phyloP scores from a whole-genome alignment of 2,797 vertebrate genomes.

The Pseudochromis fuscus region DNA sequence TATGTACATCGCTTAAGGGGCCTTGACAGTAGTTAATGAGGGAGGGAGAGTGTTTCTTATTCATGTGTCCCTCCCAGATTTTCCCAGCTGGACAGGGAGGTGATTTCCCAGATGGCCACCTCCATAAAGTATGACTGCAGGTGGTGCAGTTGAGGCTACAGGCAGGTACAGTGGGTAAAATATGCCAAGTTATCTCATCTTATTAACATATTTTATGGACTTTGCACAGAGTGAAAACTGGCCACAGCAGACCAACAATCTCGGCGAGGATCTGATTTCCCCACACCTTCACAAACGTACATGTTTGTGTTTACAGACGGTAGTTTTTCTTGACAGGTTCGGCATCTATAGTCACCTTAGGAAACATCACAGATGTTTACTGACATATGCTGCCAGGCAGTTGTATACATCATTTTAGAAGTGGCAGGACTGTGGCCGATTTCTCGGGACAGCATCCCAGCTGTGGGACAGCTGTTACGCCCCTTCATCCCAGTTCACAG shows the following conservation, averaged over 20 bases:
- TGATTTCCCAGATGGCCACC: slow-evolving; percentile 74
- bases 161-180: slow-evolving; percentile 29
- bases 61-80: slow-evolving; percentile 57
- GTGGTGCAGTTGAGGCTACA: slow-evolving; percentile 44
- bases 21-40: slow-evolving; percentile 57
- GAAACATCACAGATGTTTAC: slow-evolving; percentile 48
- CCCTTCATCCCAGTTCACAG: slow-evolving; percentile 45
- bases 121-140: slow-evolving; percentile 64
- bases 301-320: slow-evolving; percentile 13
- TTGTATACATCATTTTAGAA: slow-evolving; percentile 36
- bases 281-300: background rate
- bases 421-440: slow-evolving; percentile 39
- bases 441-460: slow-evolving; percentile 60
- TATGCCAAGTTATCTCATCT: slow-evolving; percentile 27
- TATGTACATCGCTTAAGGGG: slow-evolving; percentile 55
- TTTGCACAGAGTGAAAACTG: background rate
- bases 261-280: background rate
- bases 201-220: slow-evolving; percentile 62
- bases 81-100: slow-evolving; percentile 62
- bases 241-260: background rate
- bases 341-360: slow-evolving; percentile 1
- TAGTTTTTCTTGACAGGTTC: slow-evolving; percentile 1
- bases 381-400: slow-evolving; percentile 51
- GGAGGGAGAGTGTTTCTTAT: slow-evolving; percentile 57
- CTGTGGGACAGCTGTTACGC: slow-evolving; percentile 67